Base-by-base conservation (phyloP, 2,797 vertebrate species). In the Ctenopoma kingsleyae region DNA sequence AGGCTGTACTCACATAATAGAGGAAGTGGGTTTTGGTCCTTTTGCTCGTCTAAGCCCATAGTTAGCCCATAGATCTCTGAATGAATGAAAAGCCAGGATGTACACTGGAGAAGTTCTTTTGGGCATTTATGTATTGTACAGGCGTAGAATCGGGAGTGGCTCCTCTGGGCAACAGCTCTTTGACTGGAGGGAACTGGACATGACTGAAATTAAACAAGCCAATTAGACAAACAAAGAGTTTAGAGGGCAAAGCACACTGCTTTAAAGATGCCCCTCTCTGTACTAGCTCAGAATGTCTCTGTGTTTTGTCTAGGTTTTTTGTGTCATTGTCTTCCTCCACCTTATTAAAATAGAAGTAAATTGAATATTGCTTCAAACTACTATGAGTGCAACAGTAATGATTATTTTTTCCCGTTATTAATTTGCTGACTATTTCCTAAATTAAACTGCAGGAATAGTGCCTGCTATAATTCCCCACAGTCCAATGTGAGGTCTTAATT, bases 141-240 rank as follows among this genome's bases (percentile, higher is more conserved):
- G 32, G 27, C 68, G 67, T 25, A 71, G 59, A 47, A 10, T 23
- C 74, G 60, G 66, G 79, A 86, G 72, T 73, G 80, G 75, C 56
- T 83, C 71, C 67, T 69, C 71, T 72, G 76, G 35, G 74, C 76
- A 83, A 76, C 66, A 74, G 69, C 61, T 76, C 74, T 80, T 74
- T 71, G 72, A 86, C 86, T 80, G 71, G 79, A 89, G 87, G 84
- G 82, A 90, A 81, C 81, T 76, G 76, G 80, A 85, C 79, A 83
- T 76, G 83, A 38, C 76, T 80, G 74, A 91, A 90, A 91, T 91
- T 83, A 93, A 91, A 92, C 74, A 81, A 91, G 74, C 88, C 89
- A 92, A 92, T 91, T 94, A 91, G 82, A 77, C 84, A 68, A 87
- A 83, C 75, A 68, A 63, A 82, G 83, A 88, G 87, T 89, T 89